These are phyloP conservation scores for Atrina japonica DNA, from an alignment of 2,888 invertebrate species.

Conservation along the genomic window DNA sequence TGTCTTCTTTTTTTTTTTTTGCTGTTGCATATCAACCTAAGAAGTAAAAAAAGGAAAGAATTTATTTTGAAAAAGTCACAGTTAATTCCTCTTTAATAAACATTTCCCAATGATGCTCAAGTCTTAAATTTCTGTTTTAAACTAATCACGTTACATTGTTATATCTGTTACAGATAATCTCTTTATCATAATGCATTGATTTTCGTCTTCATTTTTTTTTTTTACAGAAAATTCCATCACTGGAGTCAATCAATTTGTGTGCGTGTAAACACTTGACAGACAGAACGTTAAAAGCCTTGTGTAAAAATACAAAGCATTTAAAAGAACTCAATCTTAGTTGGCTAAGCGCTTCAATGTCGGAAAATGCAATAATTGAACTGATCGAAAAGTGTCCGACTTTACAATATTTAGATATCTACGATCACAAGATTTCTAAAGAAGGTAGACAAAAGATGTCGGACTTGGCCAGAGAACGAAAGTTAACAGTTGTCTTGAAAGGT, in stretches of 20 bases:
- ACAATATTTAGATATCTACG: constrained; percentile 70
- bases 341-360: constrained; percentile 62
- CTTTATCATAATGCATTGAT: too few relatives aligned
- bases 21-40: too few relatives aligned
- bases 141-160: too few relatives aligned
- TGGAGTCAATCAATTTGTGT: constrained; percentile 69
- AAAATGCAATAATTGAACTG: constrained; percentile 65
- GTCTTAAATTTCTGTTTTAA: too few relatives aligned
- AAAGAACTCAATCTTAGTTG: constrained; percentile 63
- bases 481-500: constrained; percentile 63
- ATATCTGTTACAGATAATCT: too few relatives aligned
- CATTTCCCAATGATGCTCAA: too few relatives aligned
- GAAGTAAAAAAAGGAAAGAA: too few relatives aligned
- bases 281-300: constrained; percentile 57
- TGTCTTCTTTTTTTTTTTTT: too few relatives aligned
- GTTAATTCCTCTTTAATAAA: too few relatives aligned
- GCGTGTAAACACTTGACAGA: constrained; percentile 74
- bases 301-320: constrained; percentile 60
- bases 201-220: neutral
- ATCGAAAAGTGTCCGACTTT: constrained; percentile 58
- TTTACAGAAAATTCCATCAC: constrained; percentile 69
- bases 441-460: constrained; percentile 53
- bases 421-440: constrained; percentile 58
- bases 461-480: constrained; percentile 53
- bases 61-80: too few relatives aligned